phyloP scores from a whole-genome alignment of 35 echinoderm and acorn worm species.

The Strongylocentrotus purpuratus region DNA sequence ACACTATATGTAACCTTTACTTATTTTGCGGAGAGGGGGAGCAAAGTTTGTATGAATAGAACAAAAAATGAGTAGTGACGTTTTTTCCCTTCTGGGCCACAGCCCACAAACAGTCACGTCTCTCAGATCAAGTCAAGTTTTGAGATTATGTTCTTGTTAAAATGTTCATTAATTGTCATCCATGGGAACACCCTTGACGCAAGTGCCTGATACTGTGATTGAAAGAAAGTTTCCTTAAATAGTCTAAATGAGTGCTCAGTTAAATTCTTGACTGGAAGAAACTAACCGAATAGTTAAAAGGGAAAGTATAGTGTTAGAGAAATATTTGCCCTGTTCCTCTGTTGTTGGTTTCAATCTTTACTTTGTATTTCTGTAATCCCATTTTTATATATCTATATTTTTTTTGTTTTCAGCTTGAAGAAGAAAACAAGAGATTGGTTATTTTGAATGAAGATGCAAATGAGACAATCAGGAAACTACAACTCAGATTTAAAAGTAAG shows the following conservation, averaged over 20 bases:
- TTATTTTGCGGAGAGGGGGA: background rate
- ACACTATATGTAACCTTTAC: background rate
- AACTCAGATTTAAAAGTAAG: conserved; percentile 50
- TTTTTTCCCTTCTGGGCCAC: background rate
- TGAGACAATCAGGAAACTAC: conserved; percentile 46
- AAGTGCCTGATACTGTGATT: too few species aligned
- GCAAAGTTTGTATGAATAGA: background rate
- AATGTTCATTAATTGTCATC: too few species aligned
- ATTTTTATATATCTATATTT: background rate
- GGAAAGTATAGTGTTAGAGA: too few species aligned
- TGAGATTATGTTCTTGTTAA: too few species aligned
- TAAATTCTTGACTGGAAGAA: too few species aligned
- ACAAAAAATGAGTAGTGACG: background rate
- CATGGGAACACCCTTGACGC: too few species aligned
- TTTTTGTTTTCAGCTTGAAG: conserved; percentile 22
- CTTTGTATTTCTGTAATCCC: background rate
- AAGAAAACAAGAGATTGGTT: conserved; percentile 42
- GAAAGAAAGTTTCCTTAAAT: too few species aligned
- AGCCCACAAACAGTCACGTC: too few species aligned
- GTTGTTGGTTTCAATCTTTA: background rate
- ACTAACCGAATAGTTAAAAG: too few species aligned
- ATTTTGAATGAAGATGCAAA: conserved; percentile 44
- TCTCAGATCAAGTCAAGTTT: too few species aligned
- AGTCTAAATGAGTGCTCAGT: too few species aligned
- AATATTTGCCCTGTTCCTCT: too few species aligned